Evolutionary conservation across 1,140 invertebrate species (phyloP).

Genomic region (Octopus bimaculoides): DNA sequence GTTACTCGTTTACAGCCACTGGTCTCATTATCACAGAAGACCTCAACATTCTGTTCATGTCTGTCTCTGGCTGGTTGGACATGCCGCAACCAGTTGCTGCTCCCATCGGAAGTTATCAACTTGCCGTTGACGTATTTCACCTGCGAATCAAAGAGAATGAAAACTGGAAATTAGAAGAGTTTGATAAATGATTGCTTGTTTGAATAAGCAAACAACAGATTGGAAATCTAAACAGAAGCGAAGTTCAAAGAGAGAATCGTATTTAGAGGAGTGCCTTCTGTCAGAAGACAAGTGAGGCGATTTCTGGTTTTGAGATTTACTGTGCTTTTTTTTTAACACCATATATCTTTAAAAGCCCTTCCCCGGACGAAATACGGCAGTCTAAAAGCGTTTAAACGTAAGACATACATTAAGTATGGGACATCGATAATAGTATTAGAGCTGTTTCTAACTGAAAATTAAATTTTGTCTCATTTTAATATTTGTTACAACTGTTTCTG

Average conservation of each 20-base stretch:
- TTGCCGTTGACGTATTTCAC: slow-evolving; percentile 25
- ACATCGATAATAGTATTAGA: too few species aligned
- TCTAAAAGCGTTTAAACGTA: too few species aligned
- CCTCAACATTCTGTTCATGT: slow-evolving; percentile 67
- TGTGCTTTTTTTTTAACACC: too few species aligned
- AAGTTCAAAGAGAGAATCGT: not conserved
- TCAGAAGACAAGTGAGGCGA: not conserved
- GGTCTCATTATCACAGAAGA: slow-evolving; percentile 47
- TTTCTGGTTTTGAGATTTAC: not conserved
- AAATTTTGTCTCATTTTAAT: too few species aligned
- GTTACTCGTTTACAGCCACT: slow-evolving; percentile 30
- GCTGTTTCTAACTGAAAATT: too few species aligned
- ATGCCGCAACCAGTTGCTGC: slow-evolving; percentile 59
- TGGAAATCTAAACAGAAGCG: not conserved
- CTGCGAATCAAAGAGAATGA: slow-evolving; percentile 16
- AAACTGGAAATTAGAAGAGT: too few species aligned
- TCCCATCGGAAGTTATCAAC: slow-evolving; percentile 17
- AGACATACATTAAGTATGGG: too few species aligned
- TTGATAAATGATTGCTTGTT: not conserved
- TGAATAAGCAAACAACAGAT: not conserved
- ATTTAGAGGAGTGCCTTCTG: not conserved
- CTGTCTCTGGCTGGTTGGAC: slow-evolving; percentile 67
- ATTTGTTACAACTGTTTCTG: too few species aligned
- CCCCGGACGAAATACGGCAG: too few species aligned
- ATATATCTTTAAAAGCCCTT: too few species aligned